phyloP scores from a whole-genome alignment of 2,113 vertebrate genomes.

The Tautogolabrus adspersus region DNA sequence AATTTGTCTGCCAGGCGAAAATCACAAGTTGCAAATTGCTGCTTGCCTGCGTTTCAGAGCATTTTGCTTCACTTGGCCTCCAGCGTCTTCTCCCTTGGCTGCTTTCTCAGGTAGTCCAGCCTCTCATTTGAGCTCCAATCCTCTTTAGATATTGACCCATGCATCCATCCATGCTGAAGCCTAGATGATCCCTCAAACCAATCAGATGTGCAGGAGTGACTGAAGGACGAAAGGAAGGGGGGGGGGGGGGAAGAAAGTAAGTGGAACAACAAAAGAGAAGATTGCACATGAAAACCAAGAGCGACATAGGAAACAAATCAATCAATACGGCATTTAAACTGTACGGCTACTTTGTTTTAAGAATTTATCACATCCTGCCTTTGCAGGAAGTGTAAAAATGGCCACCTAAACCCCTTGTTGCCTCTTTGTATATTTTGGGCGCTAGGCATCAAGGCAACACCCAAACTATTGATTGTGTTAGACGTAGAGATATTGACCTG shows the following conservation, averaged over 20 bases:
- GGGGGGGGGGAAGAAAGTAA: neutral
- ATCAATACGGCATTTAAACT: slow-evolving; percentile 53
- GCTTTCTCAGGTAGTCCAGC: slow-evolving; percentile 57
- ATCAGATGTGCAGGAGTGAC: slow-evolving; percentile 40
- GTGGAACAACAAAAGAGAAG: slow-evolving; percentile 27
- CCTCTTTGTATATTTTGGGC: slow-evolving; percentile 56
- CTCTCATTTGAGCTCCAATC: slow-evolving; percentile 66
- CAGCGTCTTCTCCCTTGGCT: slow-evolving; percentile 48
- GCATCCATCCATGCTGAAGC: slow-evolving; percentile 65
- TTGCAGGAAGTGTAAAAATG: slow-evolving; percentile 61
- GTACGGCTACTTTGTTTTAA: slow-evolving; percentile 42
- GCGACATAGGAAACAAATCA: slow-evolving; percentile 25
- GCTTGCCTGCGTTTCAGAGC: slow-evolving; percentile 30
- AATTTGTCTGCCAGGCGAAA: slow-evolving; percentile 59
- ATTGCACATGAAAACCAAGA: slow-evolving; percentile 45
- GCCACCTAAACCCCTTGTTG: neutral
- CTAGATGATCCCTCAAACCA: slow-evolving; percentile 63
- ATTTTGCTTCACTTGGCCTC: slow-evolving; percentile 56
- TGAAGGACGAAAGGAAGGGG: slow-evolving; percentile 7
- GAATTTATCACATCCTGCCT: slow-evolving; percentile 54
- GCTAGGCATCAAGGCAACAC: slow-evolving; percentile 47
- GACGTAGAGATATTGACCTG: slow-evolving; percentile 67
- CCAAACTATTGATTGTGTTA: slow-evolving; percentile 66
- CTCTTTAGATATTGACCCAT: slow-evolving; percentile 72
- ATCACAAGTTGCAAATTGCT: slow-evolving; percentile 58